A percentile compares a stretch with the other conserved stretches of the same genome.
Evolutionary conservation across 2,113 vertebrate species (phyloP).

Genomic region (Carettochelys insculpta): DNA sequence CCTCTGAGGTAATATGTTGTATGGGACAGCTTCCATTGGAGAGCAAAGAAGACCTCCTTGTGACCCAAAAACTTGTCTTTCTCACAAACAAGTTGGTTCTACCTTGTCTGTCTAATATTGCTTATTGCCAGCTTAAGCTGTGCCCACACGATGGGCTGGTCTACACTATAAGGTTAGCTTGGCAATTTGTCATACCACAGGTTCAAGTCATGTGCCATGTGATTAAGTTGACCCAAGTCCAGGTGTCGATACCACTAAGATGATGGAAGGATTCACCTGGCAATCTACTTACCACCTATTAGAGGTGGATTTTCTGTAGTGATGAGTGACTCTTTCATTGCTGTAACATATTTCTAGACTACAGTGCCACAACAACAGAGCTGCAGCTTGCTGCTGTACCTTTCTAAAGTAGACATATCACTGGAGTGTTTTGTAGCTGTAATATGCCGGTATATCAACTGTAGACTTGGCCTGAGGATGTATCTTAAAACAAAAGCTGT

Average conservation of each 20-base stretch:
- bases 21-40: neutral
- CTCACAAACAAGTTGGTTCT: neutral
- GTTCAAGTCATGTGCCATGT: neutral
- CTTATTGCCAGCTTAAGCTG: neutral
- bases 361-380: neutral
- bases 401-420: neutral
- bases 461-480: neutral
- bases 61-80: neutral
- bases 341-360: too few species aligned
- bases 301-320: too few species aligned
- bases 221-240: neutral
- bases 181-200: too few species aligned
- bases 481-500: neutral
- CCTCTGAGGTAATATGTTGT: neutral
- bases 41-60: neutral
- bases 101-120: neutral
- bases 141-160: neutral
- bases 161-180: neutral
- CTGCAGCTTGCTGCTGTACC: neutral
- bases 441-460: neutral
- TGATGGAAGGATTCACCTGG: neutral
- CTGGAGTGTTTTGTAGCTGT: neutral
- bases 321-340: too few species aligned
- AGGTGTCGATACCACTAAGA: neutral
- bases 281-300: neutral